phyloP scores from a whole-genome alignment of 2,113 vertebrate species.

The Columba livia region DNA sequence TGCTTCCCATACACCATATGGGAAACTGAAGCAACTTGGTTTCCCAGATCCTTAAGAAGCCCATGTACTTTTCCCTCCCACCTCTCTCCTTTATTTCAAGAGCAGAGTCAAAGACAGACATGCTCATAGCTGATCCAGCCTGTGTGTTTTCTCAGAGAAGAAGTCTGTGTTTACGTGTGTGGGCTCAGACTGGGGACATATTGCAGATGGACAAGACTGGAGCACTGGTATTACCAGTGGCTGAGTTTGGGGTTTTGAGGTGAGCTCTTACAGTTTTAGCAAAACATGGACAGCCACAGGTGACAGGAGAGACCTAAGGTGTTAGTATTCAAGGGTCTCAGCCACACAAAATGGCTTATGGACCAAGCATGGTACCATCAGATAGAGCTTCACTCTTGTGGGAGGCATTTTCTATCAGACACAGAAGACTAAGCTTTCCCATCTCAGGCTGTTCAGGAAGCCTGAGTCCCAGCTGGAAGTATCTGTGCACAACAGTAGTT shows the following conservation, averaged over 20 bases:
- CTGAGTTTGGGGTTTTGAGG: neutral
- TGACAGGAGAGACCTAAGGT: neutral
- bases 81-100: slow-evolving; percentile 33
- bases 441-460: neutral
- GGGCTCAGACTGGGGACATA: slow-evolving; percentile 6
- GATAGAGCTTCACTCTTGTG: neutral
- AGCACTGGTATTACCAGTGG: neutral
- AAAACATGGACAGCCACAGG: neutral
- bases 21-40: neutral
- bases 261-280: neutral
- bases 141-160: neutral
- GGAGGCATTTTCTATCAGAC: neutral
- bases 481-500: neutral
- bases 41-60: slow-evolving; percentile 34
- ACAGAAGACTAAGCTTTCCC: neutral
- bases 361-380: neutral
- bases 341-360: neutral
- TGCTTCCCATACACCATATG: slow-evolving; percentile 9
- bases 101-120: neutral
- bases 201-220: neutral
- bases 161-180: slow-evolving; percentile 16
- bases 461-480: neutral
- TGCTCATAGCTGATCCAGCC: neutral
- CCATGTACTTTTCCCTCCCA: slow-evolving; percentile 55
- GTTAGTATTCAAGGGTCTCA: neutral